Base-by-base conservation (phyloP, 2,797 vertebrate species). In the Sebastolobus altivelis region DNA sequence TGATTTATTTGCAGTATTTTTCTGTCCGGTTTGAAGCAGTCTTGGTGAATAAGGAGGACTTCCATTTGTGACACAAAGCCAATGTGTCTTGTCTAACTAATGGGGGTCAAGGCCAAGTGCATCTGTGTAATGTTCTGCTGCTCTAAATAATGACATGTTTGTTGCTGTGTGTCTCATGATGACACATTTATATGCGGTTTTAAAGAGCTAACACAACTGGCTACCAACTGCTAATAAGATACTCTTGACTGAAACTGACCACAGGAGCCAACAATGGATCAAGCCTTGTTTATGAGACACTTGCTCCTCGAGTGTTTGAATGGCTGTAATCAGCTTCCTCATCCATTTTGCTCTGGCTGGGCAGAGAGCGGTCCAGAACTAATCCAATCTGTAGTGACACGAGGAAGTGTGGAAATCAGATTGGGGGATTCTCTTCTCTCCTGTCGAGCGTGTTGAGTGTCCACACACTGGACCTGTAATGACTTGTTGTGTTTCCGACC, bases 311-410 rank as follows among this genome's bases (percentile, higher is more conserved):
- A 14, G 56, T 37, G 54, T 80, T 62, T 61, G 11, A 75, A 25
- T 5, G n/a, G 6, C 66, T 80, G n/a, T 71, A 62, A 85, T 79
- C 75, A 58, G 65, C 73, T 79, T 71, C 37, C 37, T 77, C 52
- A 35, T 81, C 68, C 68, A 35, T 68, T 74, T 72, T 77, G 33
- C 55, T 55, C 54, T 67, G 22, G n/a, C 65, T 27, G 13, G 52
- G 33, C n/a, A 27, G 55, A 80, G 43, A 16, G 6, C n/a, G 31
- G 58, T 80, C 60, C 72, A 59, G 67, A 81, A 49, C 77, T 79
- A 81, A 89, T 87, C 75, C 60, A 70, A 87, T 89, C 71, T 75
- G 71, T 60, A 35, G 38, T 43, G 79, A 78, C 37, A 75, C 63
- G 22, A 62, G 38, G 56, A 63, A 77, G 66, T 78, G 77, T 82